phyloP scores from a whole-genome alignment of 2,797 vertebrate genomes.

The Vespertilio murinus region DNA sequence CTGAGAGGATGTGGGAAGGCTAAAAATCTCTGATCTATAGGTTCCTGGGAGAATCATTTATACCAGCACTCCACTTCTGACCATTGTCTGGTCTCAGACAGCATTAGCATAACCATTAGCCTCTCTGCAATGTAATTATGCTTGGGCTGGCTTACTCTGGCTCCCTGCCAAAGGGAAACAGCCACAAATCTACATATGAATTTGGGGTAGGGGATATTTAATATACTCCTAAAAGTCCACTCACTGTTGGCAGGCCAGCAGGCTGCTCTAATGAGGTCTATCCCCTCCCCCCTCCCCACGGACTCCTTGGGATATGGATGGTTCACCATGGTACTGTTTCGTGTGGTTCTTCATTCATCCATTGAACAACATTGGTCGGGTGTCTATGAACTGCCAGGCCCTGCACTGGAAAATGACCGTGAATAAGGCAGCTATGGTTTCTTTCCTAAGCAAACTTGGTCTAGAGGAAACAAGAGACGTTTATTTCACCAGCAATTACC shows the following conservation, averaged over 20 bases:
- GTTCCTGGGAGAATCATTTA: conserved; percentile 19
- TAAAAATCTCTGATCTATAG: background rate
- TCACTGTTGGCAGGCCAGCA: background rate
- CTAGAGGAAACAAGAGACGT: background rate
- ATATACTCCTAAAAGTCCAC: background rate
- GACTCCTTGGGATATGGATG: background rate
- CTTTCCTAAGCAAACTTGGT: background rate
- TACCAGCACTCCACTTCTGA: background rate
- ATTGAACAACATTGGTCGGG: background rate
- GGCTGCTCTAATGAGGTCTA: background rate
- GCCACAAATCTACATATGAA: conserved; percentile 43
- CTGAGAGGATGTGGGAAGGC: background rate
- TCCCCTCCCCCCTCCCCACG: background rate
- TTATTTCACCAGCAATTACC: conserved; percentile 7
- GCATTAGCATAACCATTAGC: conserved; percentile 50
- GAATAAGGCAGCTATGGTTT: background rate
- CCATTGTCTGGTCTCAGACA: conserved; percentile 56
- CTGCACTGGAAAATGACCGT: background rate
- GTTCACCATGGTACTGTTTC: background rate
- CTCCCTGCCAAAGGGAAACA: conserved; percentile 37
- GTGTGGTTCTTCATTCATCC: conserved; percentile 10
- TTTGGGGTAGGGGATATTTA: conserved; percentile 15
- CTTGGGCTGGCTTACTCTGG: conserved; percentile 12
- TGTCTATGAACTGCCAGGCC: background rate
- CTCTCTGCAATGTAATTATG: conserved; percentile 48